Percentiles rank a stretch among this genome's conserved stretches.
Evolutionary conservation across 2,113 vertebrate genomes (phyloP).

Genomic region (Agelaius phoeniceus): DNA sequence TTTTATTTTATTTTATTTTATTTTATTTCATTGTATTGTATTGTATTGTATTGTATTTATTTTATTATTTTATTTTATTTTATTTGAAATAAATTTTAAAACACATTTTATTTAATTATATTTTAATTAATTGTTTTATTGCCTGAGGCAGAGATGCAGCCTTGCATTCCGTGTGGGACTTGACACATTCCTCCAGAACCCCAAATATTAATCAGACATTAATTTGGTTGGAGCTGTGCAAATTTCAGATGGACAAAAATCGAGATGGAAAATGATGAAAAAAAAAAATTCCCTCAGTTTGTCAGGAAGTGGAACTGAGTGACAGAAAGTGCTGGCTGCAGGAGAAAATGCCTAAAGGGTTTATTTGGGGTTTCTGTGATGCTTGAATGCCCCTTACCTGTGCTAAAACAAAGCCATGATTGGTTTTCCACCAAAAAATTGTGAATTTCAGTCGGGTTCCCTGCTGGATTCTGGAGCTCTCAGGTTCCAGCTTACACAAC

Average conservation of each 20-base stretch:
- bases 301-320: not conserved
- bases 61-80: not conserved
- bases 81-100: not conserved
- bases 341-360: not conserved
- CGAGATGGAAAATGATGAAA: not conserved
- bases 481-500: conserved; percentile 66
- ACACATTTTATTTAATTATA: accelerated
- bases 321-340: conserved; percentile 19
- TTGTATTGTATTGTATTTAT: too few species aligned
- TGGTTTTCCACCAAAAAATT: conserved; percentile 50
- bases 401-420: conserved; percentile 12
- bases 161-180: not conserved
- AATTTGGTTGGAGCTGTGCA: conserved; percentile 10
- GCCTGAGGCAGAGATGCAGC: conserved; percentile 14
- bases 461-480: conserved; percentile 58
- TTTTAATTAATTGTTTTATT: not conserved
- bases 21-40: not conserved
- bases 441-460: conserved; percentile 51
- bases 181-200: not conserved
- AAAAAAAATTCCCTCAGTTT: not conserved
- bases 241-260: conserved; percentile 17
- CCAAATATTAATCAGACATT: conserved; percentile 7
- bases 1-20: too few species aligned
- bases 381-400: conserved; percentile 53
- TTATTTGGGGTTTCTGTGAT: conserved; percentile 39